Conservation (phyloP, 2,113 vertebrate species). For the Ranitomeya variabilis region DNA sequence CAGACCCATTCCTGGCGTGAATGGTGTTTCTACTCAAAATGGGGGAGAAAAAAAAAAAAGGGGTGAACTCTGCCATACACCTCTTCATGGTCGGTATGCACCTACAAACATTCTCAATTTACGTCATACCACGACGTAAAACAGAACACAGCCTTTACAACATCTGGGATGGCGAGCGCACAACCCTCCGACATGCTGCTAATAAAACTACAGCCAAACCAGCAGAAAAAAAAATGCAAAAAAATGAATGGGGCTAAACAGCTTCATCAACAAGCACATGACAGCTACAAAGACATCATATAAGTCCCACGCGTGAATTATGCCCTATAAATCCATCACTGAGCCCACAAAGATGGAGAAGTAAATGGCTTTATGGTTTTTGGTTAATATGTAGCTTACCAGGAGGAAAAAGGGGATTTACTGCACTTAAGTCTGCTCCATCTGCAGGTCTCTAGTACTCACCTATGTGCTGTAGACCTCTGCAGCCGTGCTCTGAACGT, state of each 20-base stretch:
- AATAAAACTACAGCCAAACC: neutral
- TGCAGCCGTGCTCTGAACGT: constrained; percentile 1
- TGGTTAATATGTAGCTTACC: neutral
- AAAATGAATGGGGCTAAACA: neutral
- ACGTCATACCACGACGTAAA: too few relatives aligned
- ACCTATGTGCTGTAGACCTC: constrained; percentile 18
- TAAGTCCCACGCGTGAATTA: neutral
- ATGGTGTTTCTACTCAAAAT: too few relatives aligned
- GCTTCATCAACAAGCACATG: neutral
- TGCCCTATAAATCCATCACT: too few relatives aligned
- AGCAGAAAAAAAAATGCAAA: neutral
- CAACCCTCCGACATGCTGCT: too few relatives aligned
- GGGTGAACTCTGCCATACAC: too few relatives aligned
- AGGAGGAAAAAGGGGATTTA: neutral
- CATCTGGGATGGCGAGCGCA: too few relatives aligned
- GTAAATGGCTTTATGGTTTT: neutral
- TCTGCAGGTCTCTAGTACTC: constrained; percentile 1
- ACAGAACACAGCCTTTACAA: too few relatives aligned
- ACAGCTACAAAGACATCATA: neutral
- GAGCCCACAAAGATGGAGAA: neutral
- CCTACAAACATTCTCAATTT: too few relatives aligned
- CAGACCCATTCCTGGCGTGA: too few relatives aligned
- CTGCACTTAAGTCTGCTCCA: neutral
- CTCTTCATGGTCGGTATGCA: too few relatives aligned
- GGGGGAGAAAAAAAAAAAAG: too few relatives aligned